Base-by-base conservation (phyloP, 2,888 invertebrate species). In the Shargacucullia verbasci region DNA sequence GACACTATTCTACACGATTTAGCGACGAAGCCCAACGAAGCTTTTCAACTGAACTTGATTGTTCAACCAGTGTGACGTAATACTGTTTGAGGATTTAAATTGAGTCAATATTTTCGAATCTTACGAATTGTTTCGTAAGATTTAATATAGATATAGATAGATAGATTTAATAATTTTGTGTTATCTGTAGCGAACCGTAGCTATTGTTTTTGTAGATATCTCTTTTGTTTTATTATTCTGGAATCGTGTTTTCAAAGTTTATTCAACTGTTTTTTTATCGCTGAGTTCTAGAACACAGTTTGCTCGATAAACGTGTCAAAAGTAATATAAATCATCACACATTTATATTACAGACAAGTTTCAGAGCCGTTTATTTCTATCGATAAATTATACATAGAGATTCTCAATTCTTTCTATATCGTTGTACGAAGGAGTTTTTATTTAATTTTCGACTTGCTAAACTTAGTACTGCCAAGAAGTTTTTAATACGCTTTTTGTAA, bases 1-100 rank as follows among this genome's bases (percentile, higher is more conserved):
- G 87, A 81, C 82, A 82, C 86, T 83, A 87, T 87, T 88, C 87
- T 84, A 73, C 69, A 57, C 75, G 82, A 84, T 84, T 84, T 82
- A 80, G 78, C 72, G 81, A 76, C 76, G 31, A 48, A 83, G 75
- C 75, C 74, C 74, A 74, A 79, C 43, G 59, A 53, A 63, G 62
- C 48, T 64, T 68, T 61, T 60, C 55, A 53, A 57, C 58, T 54
- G 46, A 39, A 31, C 43, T 59, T 69, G 61, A 74, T 76, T 70
- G 49, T 67, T 50, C 41, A 46, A 56, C 45, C 35, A 47, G 55
- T 59, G 35, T 53, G 35, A 11, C 27, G 44, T 43, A 15, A 34
- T 52, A 52, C 12, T 39, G 34, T 49, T 53, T 59, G n/a, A 33
- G 15, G 13, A 34, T 59, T 59, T 38, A 39, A 37, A 13, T 11